phyloP scores from a whole-genome alignment of 2,888 invertebrate genomes.

The Noctua pronuba region DNA sequence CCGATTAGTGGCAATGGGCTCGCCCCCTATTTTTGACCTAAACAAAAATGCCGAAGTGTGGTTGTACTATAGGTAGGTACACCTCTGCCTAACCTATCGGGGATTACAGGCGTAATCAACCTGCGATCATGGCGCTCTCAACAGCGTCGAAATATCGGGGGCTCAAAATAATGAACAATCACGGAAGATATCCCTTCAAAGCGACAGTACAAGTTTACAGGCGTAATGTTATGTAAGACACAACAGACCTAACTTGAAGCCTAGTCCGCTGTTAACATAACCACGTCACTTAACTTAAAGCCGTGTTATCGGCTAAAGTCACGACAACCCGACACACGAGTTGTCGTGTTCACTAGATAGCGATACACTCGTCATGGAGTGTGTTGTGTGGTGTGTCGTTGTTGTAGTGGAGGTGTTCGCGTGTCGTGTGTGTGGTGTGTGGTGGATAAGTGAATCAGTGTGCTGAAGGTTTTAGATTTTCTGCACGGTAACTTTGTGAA shows the following conservation, averaged over 20 bases:
- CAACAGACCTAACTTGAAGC: background rate
- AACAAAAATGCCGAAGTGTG: background rate
- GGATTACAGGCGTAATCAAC: background rate
- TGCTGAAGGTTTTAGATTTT: background rate
- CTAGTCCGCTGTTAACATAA: constrained; percentile 11
- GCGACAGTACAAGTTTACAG: no score
- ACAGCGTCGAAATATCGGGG: no score
- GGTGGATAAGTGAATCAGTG: background rate
- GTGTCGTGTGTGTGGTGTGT: background rate
- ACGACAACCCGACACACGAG: background rate
- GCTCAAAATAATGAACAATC: no score
- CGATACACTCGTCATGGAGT: background rate
- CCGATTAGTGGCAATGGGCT: background rate
- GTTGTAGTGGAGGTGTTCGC: background rate
- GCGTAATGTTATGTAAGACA: background rate
- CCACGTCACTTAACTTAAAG: background rate
- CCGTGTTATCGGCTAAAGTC: constrained; percentile 11
- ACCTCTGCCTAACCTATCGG: background rate
- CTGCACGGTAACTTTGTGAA: background rate
- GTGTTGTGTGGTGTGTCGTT: background rate
- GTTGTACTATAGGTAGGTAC: background rate
- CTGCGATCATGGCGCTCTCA: no score
- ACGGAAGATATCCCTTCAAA: no score
- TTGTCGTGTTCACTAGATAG: constrained; percentile 16
- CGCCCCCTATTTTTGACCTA: background rate